These are phyloP conservation scores for Nasonia giraulti DNA, from an alignment of 1,140 invertebrate species.

Conservation along the genomic window DNA sequence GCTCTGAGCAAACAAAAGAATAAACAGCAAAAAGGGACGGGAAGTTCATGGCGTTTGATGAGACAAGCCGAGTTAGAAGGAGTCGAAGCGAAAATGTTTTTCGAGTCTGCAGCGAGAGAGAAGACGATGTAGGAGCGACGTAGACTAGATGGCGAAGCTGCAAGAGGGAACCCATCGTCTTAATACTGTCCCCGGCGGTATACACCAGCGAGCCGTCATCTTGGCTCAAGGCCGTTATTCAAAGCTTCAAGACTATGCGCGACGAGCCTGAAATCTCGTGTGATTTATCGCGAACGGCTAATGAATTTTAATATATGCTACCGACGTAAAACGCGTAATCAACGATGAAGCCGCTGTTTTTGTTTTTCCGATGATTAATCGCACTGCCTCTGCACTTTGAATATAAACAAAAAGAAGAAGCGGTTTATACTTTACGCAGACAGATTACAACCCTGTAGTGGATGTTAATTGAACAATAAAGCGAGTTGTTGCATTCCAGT, in stretches of 20 bases:
- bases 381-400: no score
- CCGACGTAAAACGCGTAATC: conserved; percentile 18
- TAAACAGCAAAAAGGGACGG: background rate
- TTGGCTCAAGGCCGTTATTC: background rate
- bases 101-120: background rate
- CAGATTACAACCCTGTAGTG: no score
- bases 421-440: no score
- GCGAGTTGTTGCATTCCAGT: no score
- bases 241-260: background rate
- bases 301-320: conserved; percentile 41
- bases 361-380: no score
- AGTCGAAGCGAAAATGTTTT: background rate
- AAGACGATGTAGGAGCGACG: background rate
- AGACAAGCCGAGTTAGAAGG: background rate
- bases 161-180: no score
- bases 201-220: background rate
- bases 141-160: no score
- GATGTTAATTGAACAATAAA: no score
- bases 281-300: conserved; percentile 29
- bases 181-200: no score
- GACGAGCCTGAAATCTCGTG: conserved; percentile 28
- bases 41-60: background rate
- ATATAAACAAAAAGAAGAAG: no score
- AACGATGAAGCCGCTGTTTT: conserved; percentile 3
- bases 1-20: background rate